A percentile compares a stretch with the other conserved stretches of the same genome.
Conservation (phyloP, 2,797 vertebrate genomes). For the Enteromius thamalakanensis region DNA sequence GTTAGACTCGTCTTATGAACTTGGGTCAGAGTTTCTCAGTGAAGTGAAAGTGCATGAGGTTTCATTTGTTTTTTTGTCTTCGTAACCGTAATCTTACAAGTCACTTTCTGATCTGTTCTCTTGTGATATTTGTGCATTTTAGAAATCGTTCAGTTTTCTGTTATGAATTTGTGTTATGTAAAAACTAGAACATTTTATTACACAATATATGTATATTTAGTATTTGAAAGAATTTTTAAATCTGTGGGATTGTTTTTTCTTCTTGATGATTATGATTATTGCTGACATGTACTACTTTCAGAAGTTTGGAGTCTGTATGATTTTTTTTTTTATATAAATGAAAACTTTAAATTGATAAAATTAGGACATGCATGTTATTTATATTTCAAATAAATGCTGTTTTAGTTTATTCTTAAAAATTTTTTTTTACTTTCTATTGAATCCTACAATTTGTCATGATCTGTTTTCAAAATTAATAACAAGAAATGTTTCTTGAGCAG, state of each 20-base stretch:
- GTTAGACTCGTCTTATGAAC: constrained; percentile 13
- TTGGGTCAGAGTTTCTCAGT: constrained; percentile 4
- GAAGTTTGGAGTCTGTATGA: not conserved
- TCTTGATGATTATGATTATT: not conserved
- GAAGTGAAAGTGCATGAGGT: constrained; percentile 10
- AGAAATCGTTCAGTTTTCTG: not conserved
- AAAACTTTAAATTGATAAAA: not conserved
- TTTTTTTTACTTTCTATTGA: not conserved
- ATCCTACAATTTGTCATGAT: not conserved
- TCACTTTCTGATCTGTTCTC: not conserved
- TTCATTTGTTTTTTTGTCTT: not conserved
- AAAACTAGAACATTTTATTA: not conserved
- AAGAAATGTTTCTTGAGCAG: not conserved
- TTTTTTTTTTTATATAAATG: not conserved
- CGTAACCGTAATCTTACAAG: not conserved
- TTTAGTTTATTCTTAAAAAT: no score
- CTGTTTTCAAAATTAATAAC: not conserved
- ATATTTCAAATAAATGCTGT: no score
- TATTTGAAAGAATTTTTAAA: not conserved
- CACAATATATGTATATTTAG: not conserved
- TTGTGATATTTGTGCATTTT: not conserved
- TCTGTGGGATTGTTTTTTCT: not conserved
- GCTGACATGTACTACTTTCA: not conserved
- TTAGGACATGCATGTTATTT: not conserved
- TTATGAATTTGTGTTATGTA: not conserved